Evolutionary conservation across 1,140 invertebrate genomes (phyloP).

Genomic region (Cotesia glomerata): DNA sequence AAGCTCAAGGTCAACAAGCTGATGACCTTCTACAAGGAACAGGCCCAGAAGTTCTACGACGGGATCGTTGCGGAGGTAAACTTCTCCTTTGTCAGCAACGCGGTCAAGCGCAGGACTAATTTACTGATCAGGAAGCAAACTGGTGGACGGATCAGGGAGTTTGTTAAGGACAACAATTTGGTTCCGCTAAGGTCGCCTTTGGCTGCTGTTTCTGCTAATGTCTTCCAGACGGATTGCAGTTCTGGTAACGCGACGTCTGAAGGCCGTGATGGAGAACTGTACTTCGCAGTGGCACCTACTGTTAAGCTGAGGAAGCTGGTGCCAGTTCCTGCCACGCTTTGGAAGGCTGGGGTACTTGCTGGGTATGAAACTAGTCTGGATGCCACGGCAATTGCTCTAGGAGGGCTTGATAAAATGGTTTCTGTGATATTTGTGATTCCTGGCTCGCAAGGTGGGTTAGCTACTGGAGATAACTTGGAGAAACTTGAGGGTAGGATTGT

Average conservation of each 20-base stretch:
- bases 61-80: slow-evolving; percentile 83
- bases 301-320: slow-evolving; percentile 78
- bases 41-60: slow-evolving; percentile 84
- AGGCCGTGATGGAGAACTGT: slow-evolving; percentile 81
- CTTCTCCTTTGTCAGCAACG: slow-evolving; percentile 79
- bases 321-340: slow-evolving; percentile 81
- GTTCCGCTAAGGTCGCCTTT: slow-evolving; percentile 75
- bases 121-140: slow-evolving; percentile 79
- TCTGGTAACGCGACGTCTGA: slow-evolving; percentile 72
- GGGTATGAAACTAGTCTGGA: slow-evolving; percentile 83
- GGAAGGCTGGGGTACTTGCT: slow-evolving; percentile 75
- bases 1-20: slow-evolving; percentile 74
- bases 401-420: slow-evolving; percentile 72
- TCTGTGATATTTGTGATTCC: slow-evolving; percentile 82
- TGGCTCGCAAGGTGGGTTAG: slow-evolving; percentile 75
- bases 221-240: slow-evolving; percentile 82
- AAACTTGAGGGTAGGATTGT: slow-evolving; percentile 73
- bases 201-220: slow-evolving; percentile 78
- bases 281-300: slow-evolving; percentile 80
- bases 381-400: slow-evolving; percentile 79
- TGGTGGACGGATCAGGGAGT: slow-evolving; percentile 76
- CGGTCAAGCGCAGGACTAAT: slow-evolving; percentile 78
- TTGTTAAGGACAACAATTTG: slow-evolving; percentile 74
- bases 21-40: slow-evolving; percentile 83
- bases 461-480: slow-evolving; percentile 77